Evolutionary conservation across 64 coral and sea anemone genomes (phyloP).

Genomic region (Astreopora myriophthalma): DNA sequence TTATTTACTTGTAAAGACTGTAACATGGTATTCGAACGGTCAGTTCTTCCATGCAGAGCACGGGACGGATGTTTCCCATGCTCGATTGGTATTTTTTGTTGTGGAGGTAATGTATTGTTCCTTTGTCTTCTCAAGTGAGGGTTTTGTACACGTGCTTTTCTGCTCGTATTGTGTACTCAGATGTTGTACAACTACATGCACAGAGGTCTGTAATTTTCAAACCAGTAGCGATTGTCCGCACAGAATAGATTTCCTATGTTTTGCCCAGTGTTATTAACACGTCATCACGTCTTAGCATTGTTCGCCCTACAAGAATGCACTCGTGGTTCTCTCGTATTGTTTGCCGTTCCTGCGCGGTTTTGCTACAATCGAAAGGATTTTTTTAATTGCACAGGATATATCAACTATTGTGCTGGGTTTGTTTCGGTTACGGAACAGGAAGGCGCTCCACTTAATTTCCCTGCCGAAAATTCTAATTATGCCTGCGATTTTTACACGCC

Average conservation of each 20-base stretch:
- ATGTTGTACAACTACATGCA: slow-evolving; percentile 6
- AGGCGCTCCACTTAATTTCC: not conserved
- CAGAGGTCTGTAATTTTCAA: not conserved
- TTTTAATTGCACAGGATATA: slow-evolving; percentile 1
- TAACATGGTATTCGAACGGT: slow-evolving; percentile 1
- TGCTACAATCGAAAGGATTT: not conserved
- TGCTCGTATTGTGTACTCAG: slow-evolving; percentile 2
- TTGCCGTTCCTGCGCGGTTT: not conserved
- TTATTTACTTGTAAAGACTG: slow-evolving; percentile 38
- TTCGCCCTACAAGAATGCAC: not conserved
- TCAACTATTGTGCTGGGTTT: not conserved
- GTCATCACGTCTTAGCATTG: not conserved
- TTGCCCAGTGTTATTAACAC: slow-evolving; percentile 22
- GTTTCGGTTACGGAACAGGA: not conserved
- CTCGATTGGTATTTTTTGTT: slow-evolving; percentile 5
- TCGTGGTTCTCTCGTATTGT: not conserved
- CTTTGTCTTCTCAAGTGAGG: not conserved
- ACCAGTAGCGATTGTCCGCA: slow-evolving; percentile 9
- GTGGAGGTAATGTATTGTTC: not conserved
- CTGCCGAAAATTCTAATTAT: slow-evolving; percentile 42
- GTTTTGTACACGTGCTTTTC: not conserved
- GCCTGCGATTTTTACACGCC: slow-evolving; percentile 51
- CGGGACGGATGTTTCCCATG: not conserved
- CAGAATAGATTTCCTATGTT: slow-evolving; percentile 22
- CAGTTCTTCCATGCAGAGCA: not conserved